Conservation (phyloP, 1,140 invertebrate genomes). For the Ganaspis sp. region DNA sequence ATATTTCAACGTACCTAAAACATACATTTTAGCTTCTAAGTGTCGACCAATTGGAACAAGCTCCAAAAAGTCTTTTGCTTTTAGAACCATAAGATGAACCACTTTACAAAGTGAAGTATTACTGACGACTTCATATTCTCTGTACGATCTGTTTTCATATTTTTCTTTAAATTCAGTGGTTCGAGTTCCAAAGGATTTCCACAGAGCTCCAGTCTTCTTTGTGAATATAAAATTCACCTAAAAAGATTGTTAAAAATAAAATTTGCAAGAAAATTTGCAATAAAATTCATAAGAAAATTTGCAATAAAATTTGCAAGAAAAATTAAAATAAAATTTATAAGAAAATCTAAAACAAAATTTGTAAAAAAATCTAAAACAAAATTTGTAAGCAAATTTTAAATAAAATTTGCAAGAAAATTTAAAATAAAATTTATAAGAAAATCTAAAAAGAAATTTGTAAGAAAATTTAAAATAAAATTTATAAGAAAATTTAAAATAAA, state of each 20-base stretch:
- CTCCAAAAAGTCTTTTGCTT: constrained; percentile 67
- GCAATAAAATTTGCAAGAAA: constrained; percentile 6
- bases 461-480: no score
- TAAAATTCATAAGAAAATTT: neutral
- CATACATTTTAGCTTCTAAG: constrained; percentile 65
- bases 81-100: constrained; percentile 67
- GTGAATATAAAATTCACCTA: constrained; percentile 67
- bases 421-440: no score
- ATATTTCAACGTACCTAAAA: constrained; percentile 33
- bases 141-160: constrained; percentile 57
- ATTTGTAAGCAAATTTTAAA: no score
- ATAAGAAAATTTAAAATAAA: no score
- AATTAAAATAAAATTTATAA: neutral
- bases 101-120: constrained; percentile 66
- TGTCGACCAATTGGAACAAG: constrained; percentile 69
- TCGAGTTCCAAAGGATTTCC: constrained; percentile 66
- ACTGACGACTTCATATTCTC: constrained; percentile 67
- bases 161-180: constrained; percentile 50
- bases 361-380: no score
- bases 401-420: no score
- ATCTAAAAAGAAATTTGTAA: no score
- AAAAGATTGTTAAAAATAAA: no score
- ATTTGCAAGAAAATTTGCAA: no score
- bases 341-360: no score
- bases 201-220: constrained; percentile 62